These are phyloP conservation scores for Stictonetta naevosa DNA, from an alignment of 2,113 vertebrate genomes.

Conservation along the genomic window DNA sequence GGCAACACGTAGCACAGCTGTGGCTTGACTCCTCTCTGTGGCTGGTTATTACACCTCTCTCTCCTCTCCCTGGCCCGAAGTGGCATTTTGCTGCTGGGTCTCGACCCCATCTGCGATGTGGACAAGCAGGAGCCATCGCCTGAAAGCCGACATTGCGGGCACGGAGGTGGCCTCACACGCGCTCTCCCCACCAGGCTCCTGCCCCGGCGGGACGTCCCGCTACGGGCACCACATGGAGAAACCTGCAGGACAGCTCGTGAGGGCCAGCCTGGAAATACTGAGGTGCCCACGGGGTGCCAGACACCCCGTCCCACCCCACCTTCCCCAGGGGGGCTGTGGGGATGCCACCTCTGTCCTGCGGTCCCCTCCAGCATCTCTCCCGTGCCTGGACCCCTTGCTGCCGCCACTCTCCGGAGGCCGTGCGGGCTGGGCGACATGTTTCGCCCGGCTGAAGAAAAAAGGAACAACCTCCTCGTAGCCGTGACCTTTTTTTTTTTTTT, in stretches of 20 bases:
- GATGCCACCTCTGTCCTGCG: neutral
- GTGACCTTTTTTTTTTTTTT: neutral
- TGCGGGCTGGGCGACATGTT: neutral
- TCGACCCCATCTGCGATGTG: too few relatives aligned
- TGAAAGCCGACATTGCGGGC: neutral
- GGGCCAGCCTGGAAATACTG: neutral
- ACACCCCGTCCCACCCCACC: too few relatives aligned
- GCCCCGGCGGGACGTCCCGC: neutral
- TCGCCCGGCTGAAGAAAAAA: neutral
- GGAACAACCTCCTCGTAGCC: neutral
- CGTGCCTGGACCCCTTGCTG: rapidly evolving
- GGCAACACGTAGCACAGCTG: neutral
- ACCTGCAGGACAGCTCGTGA: rapidly evolving
- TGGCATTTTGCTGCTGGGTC: rapidly evolving
- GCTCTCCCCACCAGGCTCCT: neutral
- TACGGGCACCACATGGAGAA: too few relatives aligned
- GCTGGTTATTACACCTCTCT: neutral
- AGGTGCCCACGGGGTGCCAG: too few relatives aligned
- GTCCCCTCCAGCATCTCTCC: too few relatives aligned
- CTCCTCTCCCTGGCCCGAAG: neutral
- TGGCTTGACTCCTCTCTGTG: neutral
- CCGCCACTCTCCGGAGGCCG: neutral
- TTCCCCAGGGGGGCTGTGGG: too few relatives aligned
- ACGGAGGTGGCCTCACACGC: neutral
- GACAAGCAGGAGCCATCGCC: neutral